phyloP scores from a whole-genome alignment of 2,888 invertebrate genomes.

The Nephrotoma appendiculata region DNA sequence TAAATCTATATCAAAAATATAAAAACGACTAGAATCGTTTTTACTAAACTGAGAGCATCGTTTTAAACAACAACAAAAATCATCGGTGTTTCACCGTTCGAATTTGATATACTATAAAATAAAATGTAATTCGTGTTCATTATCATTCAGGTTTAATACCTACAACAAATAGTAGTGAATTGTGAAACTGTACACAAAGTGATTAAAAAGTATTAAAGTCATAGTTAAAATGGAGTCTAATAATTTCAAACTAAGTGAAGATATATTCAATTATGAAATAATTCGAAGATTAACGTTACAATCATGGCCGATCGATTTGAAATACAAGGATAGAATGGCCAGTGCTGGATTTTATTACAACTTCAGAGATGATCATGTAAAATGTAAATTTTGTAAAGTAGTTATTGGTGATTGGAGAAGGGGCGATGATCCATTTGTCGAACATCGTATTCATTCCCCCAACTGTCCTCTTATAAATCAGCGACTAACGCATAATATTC shows the following conservation, averaged over 20 bases:
- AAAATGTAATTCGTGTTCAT: too few relatives aligned
- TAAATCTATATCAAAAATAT: too few relatives aligned
- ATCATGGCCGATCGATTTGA: not conserved
- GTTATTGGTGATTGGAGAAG: constrained; percentile 69
- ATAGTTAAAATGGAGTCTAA: not conserved
- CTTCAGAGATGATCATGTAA: constrained; percentile 58
- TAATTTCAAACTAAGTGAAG: not conserved
- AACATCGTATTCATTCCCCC: constrained; percentile 69
- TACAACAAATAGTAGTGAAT: not conserved
- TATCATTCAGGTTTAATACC: not conserved
- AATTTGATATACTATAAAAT: too few relatives aligned
- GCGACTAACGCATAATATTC: constrained; percentile 47
- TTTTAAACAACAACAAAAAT: too few relatives aligned
- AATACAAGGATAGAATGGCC: constrained; percentile 38
- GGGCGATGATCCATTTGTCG: constrained; percentile 66
- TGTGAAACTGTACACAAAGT: not conserved
- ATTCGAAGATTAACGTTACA: not conserved
- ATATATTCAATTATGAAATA: not conserved
- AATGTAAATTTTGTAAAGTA: constrained; percentile 66
- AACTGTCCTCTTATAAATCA: constrained; percentile 62
- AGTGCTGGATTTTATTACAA: constrained; percentile 72
- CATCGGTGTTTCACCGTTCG: too few relatives aligned
- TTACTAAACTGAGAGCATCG: too few relatives aligned
- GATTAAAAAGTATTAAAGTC: not conserved
- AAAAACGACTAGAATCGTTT: too few relatives aligned